These are phyloP conservation scores for Petrophora chlorosata DNA, from an alignment of 2,888 invertebrate genomes.

Conservation along the genomic window DNA sequence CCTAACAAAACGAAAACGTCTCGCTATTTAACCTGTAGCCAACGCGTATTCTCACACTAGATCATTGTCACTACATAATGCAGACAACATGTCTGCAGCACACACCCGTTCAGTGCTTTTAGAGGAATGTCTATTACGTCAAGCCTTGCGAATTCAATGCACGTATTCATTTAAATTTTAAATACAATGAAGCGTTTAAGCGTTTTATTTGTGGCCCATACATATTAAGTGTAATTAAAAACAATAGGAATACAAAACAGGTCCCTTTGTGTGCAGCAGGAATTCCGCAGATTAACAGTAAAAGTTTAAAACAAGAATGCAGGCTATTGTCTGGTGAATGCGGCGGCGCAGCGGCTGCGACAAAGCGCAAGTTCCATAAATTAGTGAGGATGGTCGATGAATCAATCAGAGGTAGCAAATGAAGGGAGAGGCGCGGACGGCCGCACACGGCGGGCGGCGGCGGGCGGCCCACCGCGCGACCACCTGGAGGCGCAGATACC, in stretches of 20 bases:
- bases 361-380: constrained; percentile 72
- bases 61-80: constrained; percentile 26
- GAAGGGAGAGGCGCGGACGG: constrained; percentile 53
- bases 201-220: constrained; percentile 40
- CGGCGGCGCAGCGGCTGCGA: constrained; percentile 56
- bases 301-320: constrained; percentile 60
- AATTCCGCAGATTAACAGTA: constrained; percentile 49
- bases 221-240: constrained; percentile 48
- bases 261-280: constrained; percentile 42
- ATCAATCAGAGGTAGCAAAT: constrained; percentile 74
- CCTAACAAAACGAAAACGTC: constrained; percentile 8
- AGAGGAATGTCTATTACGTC: constrained; percentile 30
- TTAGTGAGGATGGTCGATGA: constrained; percentile 72
- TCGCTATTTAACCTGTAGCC: constrained; percentile 6
- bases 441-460: constrained; percentile 66
- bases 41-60: constrained; percentile 17
- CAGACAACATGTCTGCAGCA: constrained; percentile 33
- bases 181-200: constrained; percentile 46
- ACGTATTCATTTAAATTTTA: constrained; percentile 46
- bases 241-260: constrained; percentile 46
- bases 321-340: constrained; percentile 61
- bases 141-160: constrained; percentile 38
- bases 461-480: constrained; percentile 51
- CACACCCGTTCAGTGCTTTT: constrained; percentile 21
- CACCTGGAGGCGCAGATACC: constrained; percentile 38